These are phyloP conservation scores for Eilema sororculum DNA, from an alignment of 2,888 invertebrate genomes.

Conservation along the genomic window DNA sequence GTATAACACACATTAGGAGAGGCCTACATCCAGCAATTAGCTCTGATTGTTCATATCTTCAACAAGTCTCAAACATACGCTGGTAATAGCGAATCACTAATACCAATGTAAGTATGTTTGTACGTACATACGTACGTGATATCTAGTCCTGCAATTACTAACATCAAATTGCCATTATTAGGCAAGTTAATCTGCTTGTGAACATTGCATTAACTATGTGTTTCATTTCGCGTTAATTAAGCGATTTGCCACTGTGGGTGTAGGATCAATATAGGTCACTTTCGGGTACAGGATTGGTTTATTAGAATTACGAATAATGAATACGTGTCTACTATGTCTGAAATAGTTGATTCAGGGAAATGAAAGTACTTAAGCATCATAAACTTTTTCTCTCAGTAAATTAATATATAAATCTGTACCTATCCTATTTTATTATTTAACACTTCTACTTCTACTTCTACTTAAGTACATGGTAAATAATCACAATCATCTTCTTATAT, in stretches of 20 bases:
- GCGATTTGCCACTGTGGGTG: slow-evolving; percentile 3
- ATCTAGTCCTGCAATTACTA: neutral
- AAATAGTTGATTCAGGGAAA: neutral
- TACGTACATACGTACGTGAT: neutral
- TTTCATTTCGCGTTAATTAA: slow-evolving; percentile 24
- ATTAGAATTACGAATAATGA: neutral
- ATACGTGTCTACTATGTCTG: neutral
- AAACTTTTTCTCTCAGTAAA: no score
- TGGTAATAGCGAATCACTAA: neutral
- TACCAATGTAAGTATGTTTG: no score
- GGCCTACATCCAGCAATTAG: no score
- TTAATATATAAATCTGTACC: no score
- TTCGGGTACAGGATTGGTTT: neutral
- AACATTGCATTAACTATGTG: slow-evolving; percentile 13
- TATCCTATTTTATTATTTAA: no score
- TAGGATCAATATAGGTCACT: neutral
- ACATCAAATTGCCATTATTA: slow-evolving; percentile 11
- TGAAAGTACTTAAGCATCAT: neutral
- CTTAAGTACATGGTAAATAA: no score
- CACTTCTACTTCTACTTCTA: no score
- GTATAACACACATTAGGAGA: no score
- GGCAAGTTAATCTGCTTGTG: neutral
- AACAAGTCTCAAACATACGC: neutral
- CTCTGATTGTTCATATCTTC: no score
- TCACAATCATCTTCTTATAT: no score